These are phyloP conservation scores for Xiphophorus birchmanni DNA, from an alignment of 2,797 vertebrate genomes.

Conservation along the genomic window DNA sequence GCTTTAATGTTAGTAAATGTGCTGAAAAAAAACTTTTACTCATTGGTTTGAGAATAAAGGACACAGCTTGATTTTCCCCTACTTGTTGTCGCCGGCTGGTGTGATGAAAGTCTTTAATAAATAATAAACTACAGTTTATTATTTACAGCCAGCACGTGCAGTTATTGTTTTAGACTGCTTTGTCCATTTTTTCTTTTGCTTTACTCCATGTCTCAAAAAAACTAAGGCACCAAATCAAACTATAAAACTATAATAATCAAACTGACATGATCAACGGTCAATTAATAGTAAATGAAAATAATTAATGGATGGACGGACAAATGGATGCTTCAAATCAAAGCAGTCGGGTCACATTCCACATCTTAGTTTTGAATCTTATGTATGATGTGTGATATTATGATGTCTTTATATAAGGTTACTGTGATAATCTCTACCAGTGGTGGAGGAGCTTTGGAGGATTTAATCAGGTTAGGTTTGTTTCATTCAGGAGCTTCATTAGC, in stretches of 20 bases:
- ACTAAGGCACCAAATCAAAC: background rate
- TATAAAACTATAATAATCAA: background rate
- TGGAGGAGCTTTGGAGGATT: slow-evolving; percentile 58
- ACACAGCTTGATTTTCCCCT: background rate
- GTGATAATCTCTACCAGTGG: slow-evolving; percentile 15
- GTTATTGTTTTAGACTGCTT: too few species aligned
- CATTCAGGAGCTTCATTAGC: slow-evolving; percentile 73
- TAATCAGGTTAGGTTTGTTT: slow-evolving; percentile 80
- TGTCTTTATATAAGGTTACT: too few species aligned
- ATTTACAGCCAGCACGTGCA: too few species aligned
- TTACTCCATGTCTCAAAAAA: background rate
- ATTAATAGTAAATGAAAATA: background rate
- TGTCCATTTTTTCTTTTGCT: background rate
- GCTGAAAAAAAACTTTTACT: background rate
- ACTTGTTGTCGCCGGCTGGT: background rate
- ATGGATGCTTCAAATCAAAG: background rate
- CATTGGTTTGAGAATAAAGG: background rate
- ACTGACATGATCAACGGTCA: background rate
- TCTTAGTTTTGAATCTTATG: too few species aligned
- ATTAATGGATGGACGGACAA: background rate
- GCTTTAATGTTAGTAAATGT: too few species aligned
- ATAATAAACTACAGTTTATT: background rate
- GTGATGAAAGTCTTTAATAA: background rate
- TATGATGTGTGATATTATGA: too few species aligned
- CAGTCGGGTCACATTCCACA: background rate